A percentile compares a stretch with the other conserved stretches of the same genome.
Conservation (phyloP, 1,140 invertebrate genomes). For the Solenopsis fugax region DNA sequence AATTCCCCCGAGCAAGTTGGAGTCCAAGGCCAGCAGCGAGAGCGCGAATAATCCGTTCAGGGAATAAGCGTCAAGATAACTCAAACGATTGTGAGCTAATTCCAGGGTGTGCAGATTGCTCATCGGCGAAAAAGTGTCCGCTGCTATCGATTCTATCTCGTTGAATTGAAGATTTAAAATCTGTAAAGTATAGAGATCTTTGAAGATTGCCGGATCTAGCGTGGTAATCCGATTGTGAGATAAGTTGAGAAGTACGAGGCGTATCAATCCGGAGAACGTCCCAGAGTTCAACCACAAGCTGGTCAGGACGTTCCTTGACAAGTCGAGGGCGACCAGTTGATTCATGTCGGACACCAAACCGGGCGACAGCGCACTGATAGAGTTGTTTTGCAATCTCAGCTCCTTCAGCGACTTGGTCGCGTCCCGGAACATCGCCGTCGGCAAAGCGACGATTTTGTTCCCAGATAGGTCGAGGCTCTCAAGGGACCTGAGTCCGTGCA, state of each 20-base stretch:
- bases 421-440: slow-evolving; percentile 94
- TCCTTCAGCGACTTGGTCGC: slow-evolving; percentile 92
- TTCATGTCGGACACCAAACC: slow-evolving; percentile 94
- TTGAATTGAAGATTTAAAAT: slow-evolving; percentile 94
- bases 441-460: slow-evolving; percentile 95
- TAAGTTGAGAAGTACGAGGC: slow-evolving; percentile 94
- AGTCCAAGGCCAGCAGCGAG: slow-evolving; percentile 92
- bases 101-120: slow-evolving; percentile 94
- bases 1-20: slow-evolving; percentile 91
- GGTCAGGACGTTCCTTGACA: slow-evolving; percentile 95
- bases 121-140: slow-evolving; percentile 92
- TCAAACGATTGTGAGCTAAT: slow-evolving; percentile 92
- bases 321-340: slow-evolving; percentile 94
- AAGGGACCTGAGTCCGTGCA: slow-evolving; percentile 92
- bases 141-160: slow-evolving; percentile 91
- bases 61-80: slow-evolving; percentile 91
- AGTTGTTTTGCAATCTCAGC: slow-evolving; percentile 95
- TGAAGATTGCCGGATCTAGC: slow-evolving; percentile 93
- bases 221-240: slow-evolving; percentile 94
- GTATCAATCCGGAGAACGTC: slow-evolving; percentile 95
- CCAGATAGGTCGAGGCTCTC: slow-evolving; percentile 94
- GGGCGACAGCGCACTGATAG: slow-evolving; percentile 92
- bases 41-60: slow-evolving; percentile 94
- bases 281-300: slow-evolving; percentile 93
- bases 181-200: slow-evolving; percentile 93